Base-by-base conservation (phyloP, 2,113 vertebrate genomes). In the Turdus rufiventris region DNA sequence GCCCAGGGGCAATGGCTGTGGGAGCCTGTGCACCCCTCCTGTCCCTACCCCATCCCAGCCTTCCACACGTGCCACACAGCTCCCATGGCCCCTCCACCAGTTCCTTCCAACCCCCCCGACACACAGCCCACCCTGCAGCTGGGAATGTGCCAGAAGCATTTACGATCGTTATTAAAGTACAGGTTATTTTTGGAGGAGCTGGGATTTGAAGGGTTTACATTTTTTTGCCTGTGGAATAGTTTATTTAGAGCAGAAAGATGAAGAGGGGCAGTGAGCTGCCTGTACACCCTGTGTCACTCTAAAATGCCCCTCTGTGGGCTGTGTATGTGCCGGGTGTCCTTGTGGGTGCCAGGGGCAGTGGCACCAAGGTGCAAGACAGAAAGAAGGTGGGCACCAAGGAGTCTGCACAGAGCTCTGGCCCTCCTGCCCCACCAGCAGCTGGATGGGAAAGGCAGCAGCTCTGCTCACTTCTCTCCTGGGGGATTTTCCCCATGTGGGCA, bases 141-240 rank as follows among this genome's bases (percentile, higher is more conserved):
- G 96, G 93, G 93, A 96, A 96, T 92, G 85, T 6, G 26, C 90
- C 94, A 93, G 76, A 94, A 94, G 77, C 90, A 85, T 91, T 95
- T 96, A 94, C 2, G 36, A 93, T 84, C 3, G 2, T 88, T 92
- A 93, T 80, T 95, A 89, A 93, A 88, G 88, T 20, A 2, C 3
- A 43, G 43, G 95, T 91, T 95, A 95, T 94, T 96, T 95, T 93
- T 91, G 83, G 96, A 95, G 43, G 79, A 93, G 79, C 56, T 8
- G 1, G 65, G 86, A 93, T 94, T 68, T 77, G 73, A 94, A 94
- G 61, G 94, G 76, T 91, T 96, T 93, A 68, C 85, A 90, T 87
- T 86, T 93, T 93, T 93, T 71, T 92, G 88, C 72, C 88, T 57
- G 79, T 63, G 68, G 88, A 94, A 92, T 91, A n/a, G 51, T 94